phyloP scores from a whole-genome alignment of 1,140 invertebrate genomes.

The Calephelis virginiensis region DNA sequence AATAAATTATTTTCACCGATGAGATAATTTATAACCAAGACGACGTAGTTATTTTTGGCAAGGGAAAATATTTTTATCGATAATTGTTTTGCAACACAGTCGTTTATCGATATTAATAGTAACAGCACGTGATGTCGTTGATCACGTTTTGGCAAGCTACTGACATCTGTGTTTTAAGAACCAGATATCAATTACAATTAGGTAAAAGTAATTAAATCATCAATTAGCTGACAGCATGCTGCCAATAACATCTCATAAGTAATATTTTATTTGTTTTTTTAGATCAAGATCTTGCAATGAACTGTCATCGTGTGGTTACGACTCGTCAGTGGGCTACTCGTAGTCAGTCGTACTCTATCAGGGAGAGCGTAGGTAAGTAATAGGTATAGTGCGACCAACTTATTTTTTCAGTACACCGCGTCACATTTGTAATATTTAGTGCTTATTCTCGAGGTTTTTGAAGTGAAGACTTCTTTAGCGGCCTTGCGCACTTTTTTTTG shows the following conservation, averaged over 20 bases:
- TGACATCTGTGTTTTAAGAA: background rate
- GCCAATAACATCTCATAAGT: slow-evolving; percentile 21
- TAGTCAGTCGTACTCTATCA: background rate
- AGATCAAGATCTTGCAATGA: slow-evolving; percentile 7
- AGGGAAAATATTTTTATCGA: slow-evolving; percentile 16
- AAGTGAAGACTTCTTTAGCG: no score
- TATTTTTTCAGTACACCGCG: no score
- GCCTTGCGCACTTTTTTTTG: no score
- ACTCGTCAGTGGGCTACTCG: background rate
- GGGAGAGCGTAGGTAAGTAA: no score
- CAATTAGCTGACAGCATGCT: slow-evolving; percentile 23
- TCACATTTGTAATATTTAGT: no score
- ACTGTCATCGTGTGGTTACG: slow-evolving; percentile 3
- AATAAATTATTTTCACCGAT: slow-evolving; percentile 1
- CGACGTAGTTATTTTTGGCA: slow-evolving; percentile 17
- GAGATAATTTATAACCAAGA: slow-evolving; percentile 9
- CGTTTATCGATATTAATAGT: slow-evolving; percentile 1
- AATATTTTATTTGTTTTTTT: slow-evolving; percentile 14
- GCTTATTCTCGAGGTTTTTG: no score
- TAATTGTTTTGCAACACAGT: slow-evolving; percentile 4
- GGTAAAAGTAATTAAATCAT: slow-evolving; percentile 13
- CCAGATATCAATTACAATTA: slow-evolving; percentile 10
- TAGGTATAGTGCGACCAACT: no score
- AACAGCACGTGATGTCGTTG: slow-evolving; percentile 1
- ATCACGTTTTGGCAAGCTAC: slow-evolving; percentile 13